Evolutionary conservation across 2,113 vertebrate species (phyloP), one percentile per base, ranked within the genome.

Genomic region (Pampusana beccarii): DNA sequence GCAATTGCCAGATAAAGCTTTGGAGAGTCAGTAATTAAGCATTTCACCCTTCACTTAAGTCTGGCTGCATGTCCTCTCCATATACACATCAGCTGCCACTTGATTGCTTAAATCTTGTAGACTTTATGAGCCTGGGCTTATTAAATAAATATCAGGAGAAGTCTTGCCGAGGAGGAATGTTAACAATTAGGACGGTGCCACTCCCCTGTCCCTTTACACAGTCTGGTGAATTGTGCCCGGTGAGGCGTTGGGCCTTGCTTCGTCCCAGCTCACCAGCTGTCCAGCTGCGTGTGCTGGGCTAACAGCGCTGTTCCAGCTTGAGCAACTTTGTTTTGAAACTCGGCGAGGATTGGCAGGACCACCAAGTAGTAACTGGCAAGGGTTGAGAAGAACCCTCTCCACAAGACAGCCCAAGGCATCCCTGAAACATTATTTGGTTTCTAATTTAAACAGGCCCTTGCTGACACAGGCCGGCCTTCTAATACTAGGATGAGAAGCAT

Each of bases 311-410:
- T 46, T 80, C 10, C 10, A 85, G 86, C 95, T 96, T 95, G 83
- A 96, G 96, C 96, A 96, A 96, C 80, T 84, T 44, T 95, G 93
- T 97, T 97, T 96, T 95, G 93, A 97, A 96, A 96, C 50, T 66
- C 6, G 69, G 91, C 73, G 73, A 92, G 86, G 96, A 96, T 66
- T 95, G 96, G 96, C 96, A 93, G 88, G 96, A 96, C 96, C 96
- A 97, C 96, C 96, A 96, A 96, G 96, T 77, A 92, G 86, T 91
- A 96, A 95, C 96, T 97, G 96, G 96, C 96, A 96, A 72, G 73
- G 54, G 66, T 91, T 95, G 95, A 95, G 92, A 96, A 95, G 93
- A 97, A 62, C 83, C 86, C 83, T 96, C 73, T 95, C 95, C 88
- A 94, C 95, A 96, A 96, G 91, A 97, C 86, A 94, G 96, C 96